These are phyloP conservation scores for Lasiommata megera DNA, from an alignment of 2,888 invertebrate species.

Conservation along the genomic window DNA sequence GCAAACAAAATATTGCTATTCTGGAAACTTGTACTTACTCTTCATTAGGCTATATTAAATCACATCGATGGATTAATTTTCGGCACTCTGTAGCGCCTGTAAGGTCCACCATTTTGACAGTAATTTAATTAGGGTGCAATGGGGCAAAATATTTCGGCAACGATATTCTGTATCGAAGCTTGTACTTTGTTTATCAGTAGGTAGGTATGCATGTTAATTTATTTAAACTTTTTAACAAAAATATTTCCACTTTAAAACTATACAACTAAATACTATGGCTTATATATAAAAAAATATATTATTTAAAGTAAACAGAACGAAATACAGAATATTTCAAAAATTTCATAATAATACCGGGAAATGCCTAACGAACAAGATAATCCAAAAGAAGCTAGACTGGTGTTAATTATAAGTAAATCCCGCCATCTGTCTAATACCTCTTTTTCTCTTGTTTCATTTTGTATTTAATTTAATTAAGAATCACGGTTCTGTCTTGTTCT, in stretches of 20 bases:
- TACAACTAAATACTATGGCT: no score
- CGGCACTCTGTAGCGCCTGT: background rate
- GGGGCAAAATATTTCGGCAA: conserved; percentile 5
- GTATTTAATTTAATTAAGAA: conserved; percentile 5
- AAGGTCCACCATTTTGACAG: conserved; percentile 1
- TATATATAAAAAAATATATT: no score
- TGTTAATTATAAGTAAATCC: conserved; percentile 3
- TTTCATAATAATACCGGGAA: background rate
- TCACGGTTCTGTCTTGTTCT: background rate
- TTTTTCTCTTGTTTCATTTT: conserved; percentile 5
- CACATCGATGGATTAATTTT: background rate
- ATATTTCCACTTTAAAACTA: no score
- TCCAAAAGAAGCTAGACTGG: background rate
- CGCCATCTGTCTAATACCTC: background rate
- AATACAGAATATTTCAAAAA: no score
- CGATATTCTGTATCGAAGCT: no score
- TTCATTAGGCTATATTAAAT: no score
- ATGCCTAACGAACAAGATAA: background rate
- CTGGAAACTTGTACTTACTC: no score
- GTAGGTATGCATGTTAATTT: no score
- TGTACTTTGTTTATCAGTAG: no score
- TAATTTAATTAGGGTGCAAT: conserved; percentile 1
- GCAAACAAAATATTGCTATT: no score
- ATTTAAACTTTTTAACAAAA: no score
- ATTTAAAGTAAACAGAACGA: no score